Percentiles rank a stretch among this genome's conserved stretches.
These are phyloP conservation scores for Pandion haliaetus DNA, from an alignment of 2,113 vertebrate species.

Conservation along the genomic window DNA sequence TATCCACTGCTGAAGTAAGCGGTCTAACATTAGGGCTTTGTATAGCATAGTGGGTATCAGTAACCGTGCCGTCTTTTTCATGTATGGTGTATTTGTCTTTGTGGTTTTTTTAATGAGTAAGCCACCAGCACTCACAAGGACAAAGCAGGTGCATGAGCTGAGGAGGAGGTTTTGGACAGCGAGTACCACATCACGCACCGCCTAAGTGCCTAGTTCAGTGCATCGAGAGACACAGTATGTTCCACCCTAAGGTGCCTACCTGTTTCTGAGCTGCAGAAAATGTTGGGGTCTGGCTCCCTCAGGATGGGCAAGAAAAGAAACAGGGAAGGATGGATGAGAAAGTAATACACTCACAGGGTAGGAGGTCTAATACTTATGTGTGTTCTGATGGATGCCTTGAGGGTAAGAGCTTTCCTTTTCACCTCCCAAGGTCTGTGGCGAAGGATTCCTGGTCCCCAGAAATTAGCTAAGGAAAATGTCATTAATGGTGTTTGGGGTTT, in stretches of 20 bases:
- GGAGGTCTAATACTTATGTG: not conserved
- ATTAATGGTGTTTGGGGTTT: not conserved
- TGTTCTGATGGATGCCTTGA: not conserved
- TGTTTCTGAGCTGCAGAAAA: not conserved
- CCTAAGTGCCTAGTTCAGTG: not conserved
- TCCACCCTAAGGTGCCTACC: not conserved
- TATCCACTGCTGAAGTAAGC: not conserved
- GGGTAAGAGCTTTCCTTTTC: not conserved
- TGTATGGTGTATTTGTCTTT: not conserved
- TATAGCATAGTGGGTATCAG: not conserved
- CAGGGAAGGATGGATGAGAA: not conserved
- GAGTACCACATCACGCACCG: not conserved
- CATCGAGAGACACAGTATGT: fast-evolving
- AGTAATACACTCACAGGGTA: not conserved
- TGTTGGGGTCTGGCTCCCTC: not conserved
- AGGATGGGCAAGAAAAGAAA: not conserved
- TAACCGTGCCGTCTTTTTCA: not conserved
- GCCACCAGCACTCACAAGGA: not conserved
- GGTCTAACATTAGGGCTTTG: not conserved
- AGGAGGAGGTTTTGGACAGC: not conserved
- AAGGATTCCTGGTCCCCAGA: not conserved
- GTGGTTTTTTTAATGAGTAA: not conserved
- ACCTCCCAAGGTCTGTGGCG: not conserved
- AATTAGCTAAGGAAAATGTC: not conserved
- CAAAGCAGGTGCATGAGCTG: not conserved